phyloP scores from a whole-genome alignment of 1,140 invertebrate genomes.

The Agrilus planipennis region DNA sequence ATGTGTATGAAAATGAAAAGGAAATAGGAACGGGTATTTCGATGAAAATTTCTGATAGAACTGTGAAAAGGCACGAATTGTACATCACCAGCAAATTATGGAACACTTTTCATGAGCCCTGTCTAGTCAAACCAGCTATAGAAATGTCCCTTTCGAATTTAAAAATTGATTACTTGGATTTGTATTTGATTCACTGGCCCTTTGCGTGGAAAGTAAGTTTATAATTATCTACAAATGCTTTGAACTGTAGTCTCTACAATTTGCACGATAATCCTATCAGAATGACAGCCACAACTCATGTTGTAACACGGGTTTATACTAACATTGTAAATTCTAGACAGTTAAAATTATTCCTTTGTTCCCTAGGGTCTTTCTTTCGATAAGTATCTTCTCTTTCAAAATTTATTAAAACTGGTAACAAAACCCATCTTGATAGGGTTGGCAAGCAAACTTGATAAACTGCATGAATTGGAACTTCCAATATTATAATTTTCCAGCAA shows the following conservation, averaged over 20 bases:
- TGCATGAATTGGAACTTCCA: no score
- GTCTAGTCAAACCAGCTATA: slow-evolving; percentile 17
- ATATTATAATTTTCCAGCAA: not conserved
- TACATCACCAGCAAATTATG: slow-evolving; percentile 71
- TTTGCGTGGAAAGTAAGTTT: slow-evolving; percentile 26
- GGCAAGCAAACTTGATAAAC: no score
- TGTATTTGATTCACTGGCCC: slow-evolving; percentile 57
- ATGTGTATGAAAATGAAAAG: slow-evolving; percentile 67
- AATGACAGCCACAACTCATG: slow-evolving; percentile 59
- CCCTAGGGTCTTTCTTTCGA: no score
- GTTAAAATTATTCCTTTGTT: no score
- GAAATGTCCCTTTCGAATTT: slow-evolving; percentile 24
- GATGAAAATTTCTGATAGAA: slow-evolving; percentile 56
- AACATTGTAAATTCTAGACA: slow-evolving; percentile 71
- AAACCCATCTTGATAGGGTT: no score
- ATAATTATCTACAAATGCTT: slow-evolving; percentile 62
- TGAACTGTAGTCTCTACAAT: slow-evolving; percentile 47
- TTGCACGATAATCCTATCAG: slow-evolving; percentile 55
- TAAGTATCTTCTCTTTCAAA: no score
- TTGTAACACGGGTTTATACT: slow-evolving; percentile 57
- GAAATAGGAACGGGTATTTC: slow-evolving; percentile 63
- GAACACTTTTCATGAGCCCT: slow-evolving; percentile 37
- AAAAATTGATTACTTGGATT: slow-evolving; percentile 52
- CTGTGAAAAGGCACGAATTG: slow-evolving; percentile 55
- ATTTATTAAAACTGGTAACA: no score